These are phyloP conservation scores for Neostethus bicornis DNA, from an alignment of 2,797 vertebrate species.

Conservation along the genomic window DNA sequence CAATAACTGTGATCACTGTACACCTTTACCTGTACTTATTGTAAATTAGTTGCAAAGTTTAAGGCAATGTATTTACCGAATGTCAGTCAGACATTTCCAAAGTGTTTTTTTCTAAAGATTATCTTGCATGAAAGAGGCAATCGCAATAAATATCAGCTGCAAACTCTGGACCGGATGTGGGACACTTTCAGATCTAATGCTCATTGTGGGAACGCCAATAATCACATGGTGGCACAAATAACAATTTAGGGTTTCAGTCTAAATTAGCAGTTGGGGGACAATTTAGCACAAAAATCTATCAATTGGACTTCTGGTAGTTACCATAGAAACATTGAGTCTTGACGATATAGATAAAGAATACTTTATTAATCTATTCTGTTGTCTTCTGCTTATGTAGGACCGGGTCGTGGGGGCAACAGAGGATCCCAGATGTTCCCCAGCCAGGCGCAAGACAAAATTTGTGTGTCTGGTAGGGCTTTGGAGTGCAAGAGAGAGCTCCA, in stretches of 20 bases:
- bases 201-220: neutral
- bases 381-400: too few species aligned
- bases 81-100: neutral
- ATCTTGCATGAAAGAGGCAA: too few species aligned
- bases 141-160: too few species aligned
- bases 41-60: neutral
- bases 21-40: slow-evolving; percentile 3
- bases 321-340: slow-evolving; percentile 45
- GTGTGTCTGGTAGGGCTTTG: too few species aligned
- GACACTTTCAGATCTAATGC: neutral
- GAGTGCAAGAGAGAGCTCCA: too few species aligned
- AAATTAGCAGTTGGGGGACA: slow-evolving; percentile 1
- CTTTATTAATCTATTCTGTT: too few species aligned
- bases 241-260: neutral
- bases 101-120: neutral
- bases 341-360: too few species aligned
- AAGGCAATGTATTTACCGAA: neutral
- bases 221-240: neutral
- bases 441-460: too few species aligned
- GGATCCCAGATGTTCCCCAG: too few species aligned
- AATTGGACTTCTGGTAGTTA: slow-evolving; percentile 7
- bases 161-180: neutral
- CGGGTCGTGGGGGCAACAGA: too few species aligned
- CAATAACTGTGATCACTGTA: slow-evolving; percentile 16
- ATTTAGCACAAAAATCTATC: slow-evolving; percentile 54